These are phyloP conservation scores for Quadriops clusia DNA, from an alignment of 2,888 invertebrate genomes.

Conservation along the genomic window DNA sequence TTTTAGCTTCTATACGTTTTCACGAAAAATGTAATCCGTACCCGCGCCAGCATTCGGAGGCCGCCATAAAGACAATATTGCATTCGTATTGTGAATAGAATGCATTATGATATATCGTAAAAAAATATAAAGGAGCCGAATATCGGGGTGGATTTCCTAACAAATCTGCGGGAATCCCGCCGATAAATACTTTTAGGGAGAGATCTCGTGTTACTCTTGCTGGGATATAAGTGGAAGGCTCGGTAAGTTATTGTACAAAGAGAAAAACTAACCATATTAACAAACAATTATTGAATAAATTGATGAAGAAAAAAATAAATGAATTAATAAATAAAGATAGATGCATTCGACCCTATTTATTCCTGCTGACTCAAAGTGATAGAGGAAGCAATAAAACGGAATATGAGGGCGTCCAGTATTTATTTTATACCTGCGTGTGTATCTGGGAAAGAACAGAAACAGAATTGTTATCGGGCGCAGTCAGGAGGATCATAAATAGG, in stretches of 20 bases:
- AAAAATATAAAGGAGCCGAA: slow-evolving; percentile 32
- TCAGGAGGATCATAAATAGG: slow-evolving; percentile 32
- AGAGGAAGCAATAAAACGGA: no score
- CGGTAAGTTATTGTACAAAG: no score
- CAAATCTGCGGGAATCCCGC: slow-evolving; percentile 20
- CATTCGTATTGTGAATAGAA: slow-evolving; percentile 34
- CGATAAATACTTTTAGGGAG: no score
- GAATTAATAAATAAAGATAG: no score
- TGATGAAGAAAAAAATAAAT: no score
- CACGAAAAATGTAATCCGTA: slow-evolving; percentile 29
- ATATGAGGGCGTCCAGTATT: slow-evolving; percentile 1
- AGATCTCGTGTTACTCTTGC: no score
- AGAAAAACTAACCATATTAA: no score
- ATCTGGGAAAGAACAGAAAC: slow-evolving; percentile 20
- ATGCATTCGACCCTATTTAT: no score
- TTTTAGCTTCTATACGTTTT: no score
- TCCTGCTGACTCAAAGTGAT: no score
- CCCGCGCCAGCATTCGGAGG: slow-evolving; percentile 26
- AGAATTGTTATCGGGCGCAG: slow-evolving; percentile 33
- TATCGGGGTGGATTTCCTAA: slow-evolving; percentile 21
- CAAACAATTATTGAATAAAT: no score
- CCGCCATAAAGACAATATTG: slow-evolving; percentile 36
- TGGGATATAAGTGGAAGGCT: no score
- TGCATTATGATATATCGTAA: slow-evolving; percentile 36
- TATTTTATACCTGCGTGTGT: neutral